Conservation (phyloP, 1,140 invertebrate species). For the Medauroidea extradentata region DNA sequence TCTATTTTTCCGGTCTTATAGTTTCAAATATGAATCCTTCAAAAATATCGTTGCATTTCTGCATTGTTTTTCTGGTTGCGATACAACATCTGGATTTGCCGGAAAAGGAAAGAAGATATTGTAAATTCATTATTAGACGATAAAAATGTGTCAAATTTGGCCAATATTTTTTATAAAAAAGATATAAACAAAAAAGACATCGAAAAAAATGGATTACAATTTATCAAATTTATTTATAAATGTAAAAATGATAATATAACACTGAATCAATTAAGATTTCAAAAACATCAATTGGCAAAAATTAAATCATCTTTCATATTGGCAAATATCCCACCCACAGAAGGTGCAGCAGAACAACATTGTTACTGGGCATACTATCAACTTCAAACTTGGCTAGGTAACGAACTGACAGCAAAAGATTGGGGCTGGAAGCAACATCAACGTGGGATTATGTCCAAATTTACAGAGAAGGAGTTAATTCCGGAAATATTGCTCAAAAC, state of each 20-base stretch:
- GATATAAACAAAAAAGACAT: too few species aligned
- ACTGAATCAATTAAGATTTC: not conserved
- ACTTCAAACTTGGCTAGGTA: conserved; percentile 13
- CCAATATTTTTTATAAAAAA: too few species aligned
- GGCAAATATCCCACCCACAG: conserved; percentile 6
- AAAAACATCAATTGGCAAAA: conserved; percentile 3
- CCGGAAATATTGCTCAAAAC: conserved; percentile 9
- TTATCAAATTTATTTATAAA: too few species aligned
- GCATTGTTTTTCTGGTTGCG: conserved; percentile 11
- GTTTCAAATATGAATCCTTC: too few species aligned
- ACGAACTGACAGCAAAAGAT: conserved; percentile 2
- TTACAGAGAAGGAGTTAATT: conserved; percentile 4
- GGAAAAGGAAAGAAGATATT: conserved; percentile 3
- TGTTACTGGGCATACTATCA: conserved; percentile 13
- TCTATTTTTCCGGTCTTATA: too few species aligned
- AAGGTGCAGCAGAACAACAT: conserved; percentile 7
- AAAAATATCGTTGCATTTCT: conserved; percentile 1
- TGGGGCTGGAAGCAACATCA: conserved; percentile 12
- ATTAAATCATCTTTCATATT: not conserved
- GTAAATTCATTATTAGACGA: too few species aligned
- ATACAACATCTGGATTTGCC: conserved; percentile 8
- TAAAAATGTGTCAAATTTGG: too few species aligned
- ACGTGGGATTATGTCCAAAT: conserved; percentile 7
- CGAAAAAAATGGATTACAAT: too few species aligned
- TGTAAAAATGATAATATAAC: too few species aligned